Evolutionary conservation across 2,797 vertebrate genomes (phyloP), one percentile per base, ranked within the genome.

Genomic region (Pipistrellus pygmaeus): DNA sequence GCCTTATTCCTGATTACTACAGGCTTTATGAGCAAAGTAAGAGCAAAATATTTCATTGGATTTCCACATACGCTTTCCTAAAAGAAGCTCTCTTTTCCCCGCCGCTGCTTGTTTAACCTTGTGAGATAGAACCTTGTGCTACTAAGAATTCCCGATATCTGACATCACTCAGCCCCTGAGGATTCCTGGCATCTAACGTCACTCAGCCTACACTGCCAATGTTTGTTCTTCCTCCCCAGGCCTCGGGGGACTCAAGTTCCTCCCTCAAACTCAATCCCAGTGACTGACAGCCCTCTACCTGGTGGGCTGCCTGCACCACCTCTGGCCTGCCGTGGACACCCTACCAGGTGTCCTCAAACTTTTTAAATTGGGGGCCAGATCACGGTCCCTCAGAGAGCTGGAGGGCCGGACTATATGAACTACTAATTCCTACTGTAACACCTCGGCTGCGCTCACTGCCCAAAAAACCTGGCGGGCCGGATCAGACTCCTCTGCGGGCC

Each of bases 41-140:
- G 82, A 48, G 27, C 32, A 82, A 73, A 90, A 48, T 30, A 55
- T 73, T 78, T 85, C 8, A 18, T 3, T 62, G 55, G 48, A 48
- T 78, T 83, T 82, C 35, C 35, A 75, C 18, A 10, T 9, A 21
- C n/a, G 46, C 75, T 85, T 71, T 72, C 51, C 53, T 93, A 38
- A 85, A 76, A 62, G n/a, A 78, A 53, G 17, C n/a, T 46, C 1
- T 60, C 62, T 48, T 62, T 62, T 62, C 48, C 55, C 48, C 38
- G 48, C 48, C 46, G 53, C 15, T 57, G 75, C 15, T 87, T 76
- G 57, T 44, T 95, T 88, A 78, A 78, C 53, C 35, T 87, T 64
- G 9, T 3, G 46, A 60, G 27, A 78, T 8, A 88, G 51, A 71
- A 69, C 30, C 2, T 83, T 55, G 53, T 72, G 48, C 32, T 57